phyloP scores from a whole-genome alignment of 2,113 vertebrate species.

The Pyrgilauda ruficollis region DNA sequence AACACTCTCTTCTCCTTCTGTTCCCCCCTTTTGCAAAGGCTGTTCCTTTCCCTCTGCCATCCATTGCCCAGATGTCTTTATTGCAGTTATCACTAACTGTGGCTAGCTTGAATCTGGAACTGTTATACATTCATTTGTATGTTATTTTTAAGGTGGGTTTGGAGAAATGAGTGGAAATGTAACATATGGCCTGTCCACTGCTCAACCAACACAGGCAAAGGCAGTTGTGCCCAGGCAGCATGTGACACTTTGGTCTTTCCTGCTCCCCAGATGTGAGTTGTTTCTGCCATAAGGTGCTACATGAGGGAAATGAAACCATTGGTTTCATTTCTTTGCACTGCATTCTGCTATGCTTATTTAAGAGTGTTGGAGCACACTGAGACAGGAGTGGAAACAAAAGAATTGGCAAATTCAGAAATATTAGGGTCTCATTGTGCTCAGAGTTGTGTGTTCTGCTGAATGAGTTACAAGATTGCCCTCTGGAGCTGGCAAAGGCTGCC shows the following conservation, averaged over 20 bases:
- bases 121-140: fast-evolving
- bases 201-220: background rate
- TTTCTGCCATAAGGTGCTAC: background rate
- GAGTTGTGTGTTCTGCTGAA: background rate
- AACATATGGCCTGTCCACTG: background rate
- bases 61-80: background rate
- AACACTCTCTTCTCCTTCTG: background rate
- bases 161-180: background rate
- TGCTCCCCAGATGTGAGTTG: background rate
- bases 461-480: background rate
- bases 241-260: background rate
- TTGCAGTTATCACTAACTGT: background rate
- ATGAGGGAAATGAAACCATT: slow-evolving; percentile 15
- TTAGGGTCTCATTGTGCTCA: background rate
- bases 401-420: background rate
- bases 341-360: slow-evolving; percentile 1
- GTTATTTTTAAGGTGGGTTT: background rate
- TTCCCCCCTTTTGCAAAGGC: background rate
- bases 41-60: background rate
- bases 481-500: background rate
- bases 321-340: slow-evolving; percentile 48
- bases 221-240: background rate
- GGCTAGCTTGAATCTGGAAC: background rate
- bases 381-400: background rate
- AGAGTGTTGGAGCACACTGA: background rate